Conservation (phyloP, 2,113 vertebrate genomes). For the Clinocottus analis region DNA sequence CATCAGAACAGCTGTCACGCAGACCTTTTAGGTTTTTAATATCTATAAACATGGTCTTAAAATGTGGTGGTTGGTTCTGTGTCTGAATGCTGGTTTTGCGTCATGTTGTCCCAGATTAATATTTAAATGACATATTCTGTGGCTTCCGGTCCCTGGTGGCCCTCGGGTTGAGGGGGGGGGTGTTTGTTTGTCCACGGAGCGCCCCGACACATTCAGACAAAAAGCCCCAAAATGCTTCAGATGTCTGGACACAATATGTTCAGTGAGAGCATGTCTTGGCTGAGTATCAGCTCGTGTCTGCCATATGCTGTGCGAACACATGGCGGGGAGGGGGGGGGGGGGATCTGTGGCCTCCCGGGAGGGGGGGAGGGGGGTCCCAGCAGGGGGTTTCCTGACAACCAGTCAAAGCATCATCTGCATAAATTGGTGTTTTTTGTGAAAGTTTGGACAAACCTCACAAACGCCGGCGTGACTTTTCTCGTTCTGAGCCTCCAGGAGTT, state of each 20-base stretch:
- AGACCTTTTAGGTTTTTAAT: background rate
- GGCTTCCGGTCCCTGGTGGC: background rate
- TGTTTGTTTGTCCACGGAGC: conserved; percentile 42
- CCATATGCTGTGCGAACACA: conserved; percentile 90
- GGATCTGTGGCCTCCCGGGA: conserved; percentile 72
- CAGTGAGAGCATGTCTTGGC: conserved; percentile 79
- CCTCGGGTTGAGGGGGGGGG: too few species aligned
- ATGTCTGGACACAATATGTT: conserved; percentile 80
- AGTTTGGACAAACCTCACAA: conserved; percentile 87
- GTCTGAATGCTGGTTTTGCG: background rate
- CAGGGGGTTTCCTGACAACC: conserved; percentile 43
- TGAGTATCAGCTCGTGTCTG: conserved; percentile 82
- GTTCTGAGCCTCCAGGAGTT: conserved; percentile 85
- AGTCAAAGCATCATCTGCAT: conserved; percentile 39
- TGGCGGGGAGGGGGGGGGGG: conserved; percentile 86
- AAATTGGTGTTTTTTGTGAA: too few species aligned
- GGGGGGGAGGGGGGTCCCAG: conserved; percentile 54
- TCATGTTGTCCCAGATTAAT: too few species aligned
- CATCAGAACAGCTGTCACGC: too few species aligned
- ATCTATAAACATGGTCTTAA: background rate
- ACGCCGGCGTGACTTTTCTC: conserved; percentile 83
- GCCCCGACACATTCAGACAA: conserved; percentile 57
- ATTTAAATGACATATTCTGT: background rate
- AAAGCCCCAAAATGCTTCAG: conserved; percentile 72
- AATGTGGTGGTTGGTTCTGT: background rate